Conservation (phyloP, 2,113 vertebrate species). For the Saguinus imperator region DNA sequence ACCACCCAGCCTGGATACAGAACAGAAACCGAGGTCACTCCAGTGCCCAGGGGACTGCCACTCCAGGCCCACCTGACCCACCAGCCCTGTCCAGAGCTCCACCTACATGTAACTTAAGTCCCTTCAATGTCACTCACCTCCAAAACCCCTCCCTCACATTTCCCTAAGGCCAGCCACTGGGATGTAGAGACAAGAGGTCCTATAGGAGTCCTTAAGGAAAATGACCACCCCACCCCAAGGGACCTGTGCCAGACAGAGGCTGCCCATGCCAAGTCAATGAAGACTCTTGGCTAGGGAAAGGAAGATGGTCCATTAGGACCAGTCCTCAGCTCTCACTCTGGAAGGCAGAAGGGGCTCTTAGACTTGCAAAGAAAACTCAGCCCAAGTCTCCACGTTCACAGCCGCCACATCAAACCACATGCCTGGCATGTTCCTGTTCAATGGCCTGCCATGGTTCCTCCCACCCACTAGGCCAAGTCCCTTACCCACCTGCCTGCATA, state of each 20-base stretch:
- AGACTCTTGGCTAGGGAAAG: background rate
- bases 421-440: background rate
- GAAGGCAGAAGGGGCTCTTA: background rate
- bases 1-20: background rate
- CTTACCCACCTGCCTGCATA: background rate
- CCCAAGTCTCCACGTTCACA: background rate
- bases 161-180: background rate
- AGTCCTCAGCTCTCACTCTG: background rate
- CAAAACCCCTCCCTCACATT: background rate
- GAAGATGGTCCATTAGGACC: accelerated
- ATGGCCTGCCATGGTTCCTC: background rate
- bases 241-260: background rate
- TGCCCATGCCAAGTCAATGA: background rate
- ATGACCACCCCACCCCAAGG: background rate
- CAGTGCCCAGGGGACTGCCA: slow-evolving; percentile 46
- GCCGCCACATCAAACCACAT: background rate
- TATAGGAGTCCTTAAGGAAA: background rate
- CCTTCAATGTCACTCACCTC: background rate
- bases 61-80: background rate
- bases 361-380: background rate
- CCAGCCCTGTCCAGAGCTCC: background rate
- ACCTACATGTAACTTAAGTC: background rate
- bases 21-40: background rate
- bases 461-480: background rate
- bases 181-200: background rate